Percentiles rank a stretch among this genome's conserved stretches.
Conservation (phyloP, 2,797 vertebrate species). For the Cynopterus sphinx region DNA sequence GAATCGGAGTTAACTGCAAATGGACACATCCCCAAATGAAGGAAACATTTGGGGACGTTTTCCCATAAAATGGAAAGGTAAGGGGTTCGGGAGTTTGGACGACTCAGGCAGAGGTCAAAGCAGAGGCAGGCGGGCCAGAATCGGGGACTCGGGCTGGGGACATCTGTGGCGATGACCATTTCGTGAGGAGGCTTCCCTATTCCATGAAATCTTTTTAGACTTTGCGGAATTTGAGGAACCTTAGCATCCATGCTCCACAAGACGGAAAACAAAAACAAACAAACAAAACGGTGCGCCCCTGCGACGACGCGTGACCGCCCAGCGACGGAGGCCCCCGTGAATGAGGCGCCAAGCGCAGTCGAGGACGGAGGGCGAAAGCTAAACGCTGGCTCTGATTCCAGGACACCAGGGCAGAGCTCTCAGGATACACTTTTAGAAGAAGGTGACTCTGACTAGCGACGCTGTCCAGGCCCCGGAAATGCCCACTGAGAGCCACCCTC, state of each 20-base stretch:
- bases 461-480: background rate
- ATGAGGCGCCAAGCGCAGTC: background rate
- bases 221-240: too few relatives aligned
- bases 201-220: background rate
- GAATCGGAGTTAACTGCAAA: background rate
- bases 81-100: background rate
- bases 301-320: background rate
- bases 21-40: background rate
- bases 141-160: background rate
- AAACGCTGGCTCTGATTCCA: background rate
- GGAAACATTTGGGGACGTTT: background rate
- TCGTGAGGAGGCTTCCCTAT: background rate
- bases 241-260: background rate
- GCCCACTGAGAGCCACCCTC: background rate
- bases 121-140: background rate
- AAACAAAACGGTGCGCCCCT: too few relatives aligned
- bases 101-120: background rate
- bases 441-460: background rate
- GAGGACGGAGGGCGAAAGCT: background rate
- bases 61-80: background rate
- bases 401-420: background rate
- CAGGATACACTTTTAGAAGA: background rate
- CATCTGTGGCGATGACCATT: accelerated
- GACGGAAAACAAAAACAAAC: too few relatives aligned
- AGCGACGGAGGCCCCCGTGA: background rate